Base-by-base conservation (phyloP, 2,888 invertebrate genomes). In the Calameuta pallipes region DNA sequence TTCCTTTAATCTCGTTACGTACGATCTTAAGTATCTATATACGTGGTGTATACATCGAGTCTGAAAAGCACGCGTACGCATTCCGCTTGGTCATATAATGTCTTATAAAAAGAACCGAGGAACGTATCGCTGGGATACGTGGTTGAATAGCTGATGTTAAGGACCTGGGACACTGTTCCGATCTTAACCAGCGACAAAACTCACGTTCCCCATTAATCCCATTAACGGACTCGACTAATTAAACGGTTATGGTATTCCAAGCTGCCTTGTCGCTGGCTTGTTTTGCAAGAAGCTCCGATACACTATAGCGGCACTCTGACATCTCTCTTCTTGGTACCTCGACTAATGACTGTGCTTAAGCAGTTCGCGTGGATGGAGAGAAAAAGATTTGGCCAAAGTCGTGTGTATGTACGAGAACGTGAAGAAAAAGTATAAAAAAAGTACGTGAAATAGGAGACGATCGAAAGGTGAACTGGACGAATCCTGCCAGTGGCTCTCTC, bases 1-100 rank as follows among this genome's bases (percentile, higher is more conserved):
- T 15, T 41, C 41, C 41, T 41, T 41, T 41, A 41, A 41, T 41
- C 41, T 41, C 15, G 15, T 41, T 41, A 41, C 41, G 41, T 41
- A 15, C 41, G 41, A 37, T 37, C 37, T 4, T 37, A 37, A 37
- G 37, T 37, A 37, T 37, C 37, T 15, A 37, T 37, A 37, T 41
- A 41, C 15, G 41, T 1, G 36, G 12, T 12, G 36, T 41, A 41
- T 15, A 41, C 41, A 4, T 15, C 15, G 15, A 6, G 15, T 15
- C 41, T 41, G 41, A 41, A 15, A 41, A 41, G 41, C 41, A 41
- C 41, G 80, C 80, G 78, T 76, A 31, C 79, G 75, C 77, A 79
- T 73, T 78, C 81, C 15, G 41, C 15, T 41, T 41, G 41, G 2
- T 56, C 70, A 31, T 79, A 31, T 79, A 68, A 73, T 23, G 15